Percentiles rank a stretch among this genome's conserved stretches.
phyloP scores from a whole-genome alignment of 2,113 vertebrate species.

The Myiozetetes cayanensis region DNA sequence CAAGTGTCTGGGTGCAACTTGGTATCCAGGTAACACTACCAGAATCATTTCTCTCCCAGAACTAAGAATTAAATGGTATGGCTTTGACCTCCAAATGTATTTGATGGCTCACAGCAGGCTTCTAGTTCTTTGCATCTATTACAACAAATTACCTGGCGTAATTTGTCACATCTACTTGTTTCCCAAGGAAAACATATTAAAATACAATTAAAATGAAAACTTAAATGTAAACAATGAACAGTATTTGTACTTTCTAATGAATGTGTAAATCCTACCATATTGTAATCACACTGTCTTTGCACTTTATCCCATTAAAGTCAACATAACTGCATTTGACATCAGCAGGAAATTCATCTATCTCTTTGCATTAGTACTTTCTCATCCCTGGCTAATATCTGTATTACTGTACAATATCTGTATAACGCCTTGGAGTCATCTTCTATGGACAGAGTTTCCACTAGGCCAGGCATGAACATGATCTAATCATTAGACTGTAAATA shows the following conservation, averaged over 20 bases:
- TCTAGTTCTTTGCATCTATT: slow-evolving; percentile 4
- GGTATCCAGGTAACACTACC: slow-evolving; percentile 15
- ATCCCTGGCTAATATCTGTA: neutral
- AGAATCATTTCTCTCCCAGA: neutral
- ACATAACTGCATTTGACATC: neutral
- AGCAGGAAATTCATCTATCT: neutral
- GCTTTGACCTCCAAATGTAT: slow-evolving; percentile 43
- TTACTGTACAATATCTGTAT: neutral
- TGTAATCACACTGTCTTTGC: neutral
- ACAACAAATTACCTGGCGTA: neutral
- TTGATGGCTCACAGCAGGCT: slow-evolving; percentile 45
- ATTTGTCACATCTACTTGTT: slow-evolving; percentile 33
- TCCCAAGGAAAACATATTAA: slow-evolving; percentile 34
- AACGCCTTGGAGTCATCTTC: neutral
- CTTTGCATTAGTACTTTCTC: neutral
- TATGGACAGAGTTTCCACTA: neutral
- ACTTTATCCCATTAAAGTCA: neutral
- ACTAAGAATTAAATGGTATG: neutral
- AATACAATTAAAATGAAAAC: slow-evolving; percentile 26
- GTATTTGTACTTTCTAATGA: slow-evolving; percentile 22
- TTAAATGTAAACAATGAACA: slow-evolving; percentile 23
- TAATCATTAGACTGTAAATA: neutral
- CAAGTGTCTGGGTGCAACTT: neutral
- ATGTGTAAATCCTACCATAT: neutral
- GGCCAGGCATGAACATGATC: neutral